Conservation (phyloP, 2,797 vertebrate genomes). For the Phalanger gymnotis region DNA sequence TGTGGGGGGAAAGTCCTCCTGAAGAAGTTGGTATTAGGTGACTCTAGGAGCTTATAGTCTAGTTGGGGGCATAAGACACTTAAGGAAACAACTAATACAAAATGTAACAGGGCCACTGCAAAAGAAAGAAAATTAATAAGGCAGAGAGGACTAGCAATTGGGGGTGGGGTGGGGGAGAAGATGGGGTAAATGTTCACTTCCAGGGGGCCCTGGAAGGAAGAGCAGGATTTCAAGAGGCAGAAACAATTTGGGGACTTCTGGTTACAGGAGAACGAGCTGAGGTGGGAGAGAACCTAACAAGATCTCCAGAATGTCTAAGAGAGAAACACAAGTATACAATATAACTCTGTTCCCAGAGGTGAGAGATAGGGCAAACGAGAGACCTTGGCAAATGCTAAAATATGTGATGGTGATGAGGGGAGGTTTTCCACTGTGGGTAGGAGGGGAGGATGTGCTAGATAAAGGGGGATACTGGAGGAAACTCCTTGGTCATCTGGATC, state of each 20-base stretch:
- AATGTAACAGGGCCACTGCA: background rate
- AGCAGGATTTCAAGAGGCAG: background rate
- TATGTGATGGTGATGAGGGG: background rate
- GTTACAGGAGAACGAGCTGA: background rate
- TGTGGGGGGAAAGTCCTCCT: background rate
- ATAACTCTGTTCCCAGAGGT: background rate
- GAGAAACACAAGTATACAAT: background rate
- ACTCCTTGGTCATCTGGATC: background rate
- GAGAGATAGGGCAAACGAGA: background rate
- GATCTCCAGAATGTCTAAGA: background rate
- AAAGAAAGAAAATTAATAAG: background rate
- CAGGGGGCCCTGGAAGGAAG: background rate
- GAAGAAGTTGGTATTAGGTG: background rate
- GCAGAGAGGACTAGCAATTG: background rate
- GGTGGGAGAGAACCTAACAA: background rate
- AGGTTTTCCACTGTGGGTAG: background rate
- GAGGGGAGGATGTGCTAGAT: background rate
- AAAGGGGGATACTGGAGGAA: background rate
- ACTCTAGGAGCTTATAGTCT: background rate
- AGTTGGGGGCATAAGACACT: background rate
- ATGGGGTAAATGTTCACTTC: too few species aligned
- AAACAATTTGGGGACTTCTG: background rate
- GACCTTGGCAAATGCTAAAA: background rate
- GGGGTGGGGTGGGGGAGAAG: too few species aligned
- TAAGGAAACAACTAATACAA: background rate